phyloP scores from a whole-genome alignment of 2,888 invertebrate species.

The Noctua comes region DNA sequence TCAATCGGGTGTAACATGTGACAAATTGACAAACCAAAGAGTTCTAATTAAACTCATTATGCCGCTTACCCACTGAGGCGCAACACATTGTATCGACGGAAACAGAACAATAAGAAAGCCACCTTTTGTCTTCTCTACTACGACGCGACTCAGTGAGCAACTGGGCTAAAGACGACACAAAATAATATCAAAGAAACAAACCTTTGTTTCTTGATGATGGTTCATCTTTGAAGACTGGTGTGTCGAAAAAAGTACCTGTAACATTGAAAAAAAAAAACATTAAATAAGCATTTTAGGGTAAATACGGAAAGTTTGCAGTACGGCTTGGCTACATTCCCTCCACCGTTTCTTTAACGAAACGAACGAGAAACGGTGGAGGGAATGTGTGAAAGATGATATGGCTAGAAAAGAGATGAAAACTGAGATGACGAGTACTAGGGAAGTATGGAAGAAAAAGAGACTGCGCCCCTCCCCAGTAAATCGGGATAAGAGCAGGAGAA shows the following conservation, averaged over 20 bases:
- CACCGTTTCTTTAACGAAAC: no score
- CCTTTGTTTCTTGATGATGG: slow-evolving; percentile 36
- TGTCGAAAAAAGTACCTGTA: slow-evolving; percentile 64
- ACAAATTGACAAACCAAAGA: slow-evolving; percentile 10
- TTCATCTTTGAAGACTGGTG: slow-evolving; percentile 23
- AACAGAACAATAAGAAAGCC: slow-evolving; percentile 44
- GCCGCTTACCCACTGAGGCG: slow-evolving; percentile 35
- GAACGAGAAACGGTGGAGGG: no score
- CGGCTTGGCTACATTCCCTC: no score
- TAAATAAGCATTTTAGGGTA: not conserved
- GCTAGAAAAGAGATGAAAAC: no score
- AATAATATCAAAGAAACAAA: slow-evolving; percentile 3
- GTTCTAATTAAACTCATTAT: slow-evolving; percentile 48
- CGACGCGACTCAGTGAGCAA: slow-evolving; percentile 50
- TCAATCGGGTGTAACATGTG: slow-evolving; percentile 37
- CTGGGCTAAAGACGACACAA: slow-evolving; percentile 27
- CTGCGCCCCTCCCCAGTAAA: no score
- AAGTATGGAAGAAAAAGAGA: no score
- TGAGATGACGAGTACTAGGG: no score
- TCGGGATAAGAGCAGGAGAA: no score
- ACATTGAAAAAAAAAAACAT: slow-evolving; percentile 46
- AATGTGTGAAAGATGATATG: no score
- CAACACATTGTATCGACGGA: slow-evolving; percentile 41
- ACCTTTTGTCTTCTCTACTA: slow-evolving; percentile 44
- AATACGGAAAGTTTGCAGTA: not conserved